Base-by-base conservation (phyloP, 2,888 invertebrate genomes). In the Tipula unca region DNA sequence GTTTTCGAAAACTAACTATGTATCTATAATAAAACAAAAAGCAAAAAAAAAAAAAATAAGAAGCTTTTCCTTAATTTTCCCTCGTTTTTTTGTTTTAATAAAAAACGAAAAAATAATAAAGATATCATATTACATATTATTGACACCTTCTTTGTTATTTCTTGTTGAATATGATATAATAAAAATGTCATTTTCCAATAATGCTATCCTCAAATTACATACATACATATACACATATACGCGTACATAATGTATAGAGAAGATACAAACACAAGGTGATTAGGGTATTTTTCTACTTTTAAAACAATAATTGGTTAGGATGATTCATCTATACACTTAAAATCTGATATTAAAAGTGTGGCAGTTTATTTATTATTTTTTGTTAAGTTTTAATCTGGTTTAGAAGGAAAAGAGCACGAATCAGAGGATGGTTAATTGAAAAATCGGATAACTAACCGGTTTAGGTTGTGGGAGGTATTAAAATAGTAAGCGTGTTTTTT, bases 81-180 rank as follows among this genome's bases (percentile, higher is more conserved):
- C 69, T 69, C 3, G 20, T 69, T 25, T n/a, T n/a, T n/a, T 69
- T 20, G 69, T 69, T 69, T 69, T 69, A 69, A 25, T 25, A 69
- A 69, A 82, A 29, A 82, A 29, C 14, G n/a, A 29, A 83, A 83
- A 32, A 35, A 83, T 17, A 83, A 83, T 32, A 83, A 83, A 83
- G 35, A 83, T 83, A 83, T 83, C 83, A 32, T 32, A 83, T 83
- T 83, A 83, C 83, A 69, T 69, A 69, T 83, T 83, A 83, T 83
- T 83, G 83, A 29, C 83, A 83, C 83, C 83, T 83, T 83, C 35
- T 83, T 83, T 32, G 83, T 32, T 29, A 83, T 83, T 69, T 69
- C 69, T 69, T 69, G 69, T 69, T 69, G 69, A 69, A 69, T 69
- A 25, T 69, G 69, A 69, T 29, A 83, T 83, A 83, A 83, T 83